These are phyloP conservation scores for Lates calcarifer DNA, from an alignment of 2,113 vertebrate genomes.

Conservation along the genomic window DNA sequence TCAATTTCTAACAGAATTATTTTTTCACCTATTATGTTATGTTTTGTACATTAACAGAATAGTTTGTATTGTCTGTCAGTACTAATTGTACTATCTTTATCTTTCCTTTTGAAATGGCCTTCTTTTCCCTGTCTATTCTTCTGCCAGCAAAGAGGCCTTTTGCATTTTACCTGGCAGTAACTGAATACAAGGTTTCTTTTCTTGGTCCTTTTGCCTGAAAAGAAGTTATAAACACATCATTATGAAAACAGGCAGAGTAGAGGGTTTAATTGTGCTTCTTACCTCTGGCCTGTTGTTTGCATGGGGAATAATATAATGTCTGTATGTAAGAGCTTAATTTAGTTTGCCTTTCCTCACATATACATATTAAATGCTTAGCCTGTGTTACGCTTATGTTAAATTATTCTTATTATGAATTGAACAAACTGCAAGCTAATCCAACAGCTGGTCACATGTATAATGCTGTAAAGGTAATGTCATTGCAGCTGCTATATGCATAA, in stretches of 20 bases:
- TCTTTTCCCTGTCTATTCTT: not conserved
- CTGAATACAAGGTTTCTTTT: not conserved
- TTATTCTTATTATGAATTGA: not conserved
- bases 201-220: not conserved
- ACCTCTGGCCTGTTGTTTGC: not conserved
- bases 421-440: not conserved
- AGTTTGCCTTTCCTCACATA: not conserved
- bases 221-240: constrained; percentile 7
- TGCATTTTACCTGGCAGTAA: constrained; percentile 2
- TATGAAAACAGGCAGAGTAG: not conserved
- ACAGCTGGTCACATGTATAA: not conserved
- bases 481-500: not conserved
- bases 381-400: not conserved
- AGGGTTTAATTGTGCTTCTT: not conserved
- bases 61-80: not conserved
- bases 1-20: too few species aligned
- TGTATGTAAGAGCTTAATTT: not conserved
- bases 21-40: not conserved
- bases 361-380: not conserved
- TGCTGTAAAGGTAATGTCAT: too few species aligned
- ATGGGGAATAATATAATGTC: not conserved
- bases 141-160: not conserved
- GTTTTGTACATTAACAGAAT: not conserved
- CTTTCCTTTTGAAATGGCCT: not conserved
- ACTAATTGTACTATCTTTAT: not conserved